phyloP scores from a whole-genome alignment of 2,888 invertebrate genomes.

The Lobophora halterata region DNA sequence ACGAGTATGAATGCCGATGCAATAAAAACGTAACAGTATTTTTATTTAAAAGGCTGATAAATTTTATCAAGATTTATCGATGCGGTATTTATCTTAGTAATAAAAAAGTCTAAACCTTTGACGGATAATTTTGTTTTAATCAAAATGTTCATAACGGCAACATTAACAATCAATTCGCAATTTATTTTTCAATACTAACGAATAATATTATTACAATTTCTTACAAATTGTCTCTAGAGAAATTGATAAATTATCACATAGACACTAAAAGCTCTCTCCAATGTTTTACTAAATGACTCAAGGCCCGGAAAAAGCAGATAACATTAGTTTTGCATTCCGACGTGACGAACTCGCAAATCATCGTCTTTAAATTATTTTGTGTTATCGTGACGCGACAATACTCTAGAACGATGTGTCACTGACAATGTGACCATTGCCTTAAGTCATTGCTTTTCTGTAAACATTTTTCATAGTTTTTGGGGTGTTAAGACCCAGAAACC shows the following conservation, averaged over 20 bases:
- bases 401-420: conserved; percentile 17
- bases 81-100: no score
- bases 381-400: conserved; percentile 29
- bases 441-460: conserved; percentile 8
- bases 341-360: conserved; percentile 48
- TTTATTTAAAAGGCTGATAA: conserved; percentile 21
- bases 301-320: conserved; percentile 11
- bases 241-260: conserved; percentile 1
- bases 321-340: conserved; percentile 36
- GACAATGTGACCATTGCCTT: conserved; percentile 16
- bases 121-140: no score
- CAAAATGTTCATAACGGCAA: no score
- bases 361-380: conserved; percentile 15
- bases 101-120: no score
- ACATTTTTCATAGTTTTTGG: not conserved
- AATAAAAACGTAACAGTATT: conserved; percentile 38
- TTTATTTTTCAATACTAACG: no score
- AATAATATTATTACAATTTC: no score
- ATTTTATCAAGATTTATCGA: conserved; percentile 27
- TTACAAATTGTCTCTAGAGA: not conserved
- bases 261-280: conserved; percentile 5
- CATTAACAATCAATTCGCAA: no score
- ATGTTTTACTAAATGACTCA: conserved; percentile 22
- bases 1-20: conserved; percentile 36
- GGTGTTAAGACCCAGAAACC: no score